phyloP scores from a whole-genome alignment of 53 echinoderm and acorn worm species.

The Holothuria leucospilota region DNA sequence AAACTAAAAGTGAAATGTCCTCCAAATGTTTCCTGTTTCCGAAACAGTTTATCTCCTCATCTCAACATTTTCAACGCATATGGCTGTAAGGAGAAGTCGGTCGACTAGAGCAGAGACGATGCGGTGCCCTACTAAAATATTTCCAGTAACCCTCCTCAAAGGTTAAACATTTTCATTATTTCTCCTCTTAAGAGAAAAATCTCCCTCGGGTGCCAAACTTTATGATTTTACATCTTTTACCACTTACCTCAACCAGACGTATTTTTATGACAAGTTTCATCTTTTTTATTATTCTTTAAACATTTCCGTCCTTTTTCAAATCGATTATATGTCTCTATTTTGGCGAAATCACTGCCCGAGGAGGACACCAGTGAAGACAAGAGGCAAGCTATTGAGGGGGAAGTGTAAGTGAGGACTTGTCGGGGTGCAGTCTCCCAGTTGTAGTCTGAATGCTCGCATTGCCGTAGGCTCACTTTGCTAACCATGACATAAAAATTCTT shows the following conservation, averaged over 20 bases:
- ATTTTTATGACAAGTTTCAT: not conserved
- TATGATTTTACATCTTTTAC: not conserved
- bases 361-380: constrained; percentile 9
- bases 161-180: constrained; percentile 10
- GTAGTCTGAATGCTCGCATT: constrained; percentile 23
- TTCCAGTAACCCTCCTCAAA: not conserved
- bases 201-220: not conserved
- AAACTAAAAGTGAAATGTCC: too few species aligned
- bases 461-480: constrained; percentile 9
- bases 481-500: constrained; percentile 9
- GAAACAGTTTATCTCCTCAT: too few species aligned
- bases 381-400: not conserved
- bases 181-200: constrained; percentile 2
- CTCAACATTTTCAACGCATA: too few species aligned
- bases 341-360: constrained; percentile 11
- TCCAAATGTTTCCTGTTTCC: too few species aligned
- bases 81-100: too few species aligned
- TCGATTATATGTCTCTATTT: not conserved
- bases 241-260: constrained; percentile 1
- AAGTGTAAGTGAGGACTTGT: constrained; percentile 5
- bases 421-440: constrained; percentile 23
- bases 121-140: too few species aligned
- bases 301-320: constrained; percentile 7
- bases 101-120: too few species aligned
- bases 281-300: not conserved